Base-by-base conservation (phyloP, 53 echinoderm and acorn worm genomes). In the Astropecten irregularis region DNA sequence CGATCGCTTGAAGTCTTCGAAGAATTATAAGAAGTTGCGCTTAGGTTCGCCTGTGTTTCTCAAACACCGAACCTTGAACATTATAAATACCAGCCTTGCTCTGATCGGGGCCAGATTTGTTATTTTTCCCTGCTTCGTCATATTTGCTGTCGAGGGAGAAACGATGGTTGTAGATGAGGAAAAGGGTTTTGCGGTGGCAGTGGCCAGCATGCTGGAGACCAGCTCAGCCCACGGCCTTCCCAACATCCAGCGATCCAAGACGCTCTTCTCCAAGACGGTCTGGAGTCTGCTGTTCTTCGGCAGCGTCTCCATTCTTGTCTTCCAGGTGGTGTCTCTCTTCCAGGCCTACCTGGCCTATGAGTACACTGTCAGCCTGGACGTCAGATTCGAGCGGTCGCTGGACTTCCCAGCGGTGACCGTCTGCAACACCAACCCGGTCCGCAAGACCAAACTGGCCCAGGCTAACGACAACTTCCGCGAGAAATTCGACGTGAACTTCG, bases 181-280 rank as follows among this genome's bases (percentile, higher is more conserved):
- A 23, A 40, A 18, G 26, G 47, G 47, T 10, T 79, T 79, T 21
- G 7, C 3, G 9, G 60, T 30, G 0, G 61, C 63, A 1, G 31
- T 62, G 32, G 11, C 46, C 47, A 46, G n/a, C 19, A 19, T 79
- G 33, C 29, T 94, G 55, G 56, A 76, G 15, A 76, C 67, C 26
- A 81, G 89, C 9, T 93, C 93, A 5, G 91, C 96, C 7, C 96
- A 93, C 55, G 96, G 96, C 3, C 61, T 96, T 49, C 91, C 93
- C 21, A 96, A 96, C 84, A 93, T 96, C 73, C 40, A 81, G 26
- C 91, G 91, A 10, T 81, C 96, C 1, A 77, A 83, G 9, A 86
- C 19, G 29, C 8, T 82, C 11, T 33, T 63, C 11, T 73, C 82
- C 27, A 94, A 84, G 73, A 33, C 49, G 6, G 56, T 76, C 20